Conservation (phyloP, 2,113 vertebrate genomes). For the Tapirus terrestris region DNA sequence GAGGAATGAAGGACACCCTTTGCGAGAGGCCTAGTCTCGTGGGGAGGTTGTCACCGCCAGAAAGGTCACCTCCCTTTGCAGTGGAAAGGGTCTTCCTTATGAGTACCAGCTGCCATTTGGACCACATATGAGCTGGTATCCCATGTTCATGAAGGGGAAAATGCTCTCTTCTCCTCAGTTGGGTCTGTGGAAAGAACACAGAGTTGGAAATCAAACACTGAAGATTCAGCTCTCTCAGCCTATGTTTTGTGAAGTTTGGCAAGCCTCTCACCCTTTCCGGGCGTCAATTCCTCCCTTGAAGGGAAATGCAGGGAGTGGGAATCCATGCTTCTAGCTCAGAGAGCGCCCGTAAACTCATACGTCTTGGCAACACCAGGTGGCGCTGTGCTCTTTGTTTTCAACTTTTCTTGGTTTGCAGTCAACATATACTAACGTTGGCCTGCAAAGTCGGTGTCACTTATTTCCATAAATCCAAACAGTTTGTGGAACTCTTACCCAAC, state of each 20-base stretch:
- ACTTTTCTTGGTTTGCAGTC: neutral
- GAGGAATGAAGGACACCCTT: neutral
- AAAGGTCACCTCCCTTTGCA: too few relatives aligned
- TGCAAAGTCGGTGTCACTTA: constrained; percentile 58
- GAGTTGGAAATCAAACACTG: neutral
- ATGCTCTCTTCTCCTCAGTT: neutral
- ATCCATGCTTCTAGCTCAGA: neutral
- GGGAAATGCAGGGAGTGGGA: neutral
- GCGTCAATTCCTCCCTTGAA: neutral
- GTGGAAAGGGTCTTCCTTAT: neutral
- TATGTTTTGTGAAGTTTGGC: neutral
- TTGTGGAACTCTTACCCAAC: constrained; percentile 67
- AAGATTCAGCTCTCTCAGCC: neutral
- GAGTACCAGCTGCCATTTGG: neutral
- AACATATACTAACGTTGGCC: neutral
- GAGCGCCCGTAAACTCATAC: neutral
- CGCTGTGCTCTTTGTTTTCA: constrained; percentile 62
- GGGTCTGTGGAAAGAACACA: neutral
- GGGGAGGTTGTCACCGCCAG: neutral
- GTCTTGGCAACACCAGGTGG: constrained; percentile 78
- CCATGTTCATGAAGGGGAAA: neutral
- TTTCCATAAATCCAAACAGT: constrained; percentile 73
- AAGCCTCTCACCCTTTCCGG: neutral
- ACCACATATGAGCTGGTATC: neutral
- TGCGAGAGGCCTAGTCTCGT: neutral